Conservation (phyloP, 2,797 vertebrate genomes). For the Psittacula derbiana region DNA sequence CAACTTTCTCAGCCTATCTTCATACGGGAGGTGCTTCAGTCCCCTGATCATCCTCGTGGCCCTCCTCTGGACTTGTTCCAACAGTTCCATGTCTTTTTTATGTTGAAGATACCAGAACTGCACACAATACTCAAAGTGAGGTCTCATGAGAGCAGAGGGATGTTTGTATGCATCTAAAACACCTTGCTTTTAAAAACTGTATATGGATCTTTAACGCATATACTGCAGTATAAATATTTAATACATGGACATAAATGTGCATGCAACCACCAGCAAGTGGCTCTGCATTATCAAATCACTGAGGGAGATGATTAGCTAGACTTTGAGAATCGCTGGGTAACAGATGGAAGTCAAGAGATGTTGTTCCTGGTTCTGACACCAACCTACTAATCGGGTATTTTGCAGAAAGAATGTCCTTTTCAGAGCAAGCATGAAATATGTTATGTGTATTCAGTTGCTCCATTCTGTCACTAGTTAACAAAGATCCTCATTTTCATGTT, state of each 20-base stretch:
- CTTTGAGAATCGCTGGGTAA: background rate
- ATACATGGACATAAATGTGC: background rate
- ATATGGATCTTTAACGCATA: background rate
- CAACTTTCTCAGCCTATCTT: no score
- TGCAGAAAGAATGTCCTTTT: background rate
- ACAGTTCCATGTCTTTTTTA: no score
- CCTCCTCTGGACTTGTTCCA: no score
- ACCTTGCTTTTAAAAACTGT: background rate
- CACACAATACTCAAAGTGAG: no score
- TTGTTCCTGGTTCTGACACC: background rate
- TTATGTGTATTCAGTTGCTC: background rate
- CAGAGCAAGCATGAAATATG: background rate
- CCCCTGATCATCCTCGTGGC: no score
- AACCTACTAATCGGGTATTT: background rate
- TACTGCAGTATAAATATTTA: background rate
- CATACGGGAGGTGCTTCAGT: no score
- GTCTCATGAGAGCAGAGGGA: background rate
- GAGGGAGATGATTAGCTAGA: background rate
- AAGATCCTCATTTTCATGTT: background rate
- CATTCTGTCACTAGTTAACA: background rate
- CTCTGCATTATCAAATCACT: background rate
- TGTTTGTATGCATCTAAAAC: background rate
- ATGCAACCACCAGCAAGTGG: background rate
- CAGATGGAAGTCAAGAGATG: background rate
- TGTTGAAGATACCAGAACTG: no score